Conservation (phyloP, 2,797 vertebrate genomes). For the Crax fasciolata region DNA sequence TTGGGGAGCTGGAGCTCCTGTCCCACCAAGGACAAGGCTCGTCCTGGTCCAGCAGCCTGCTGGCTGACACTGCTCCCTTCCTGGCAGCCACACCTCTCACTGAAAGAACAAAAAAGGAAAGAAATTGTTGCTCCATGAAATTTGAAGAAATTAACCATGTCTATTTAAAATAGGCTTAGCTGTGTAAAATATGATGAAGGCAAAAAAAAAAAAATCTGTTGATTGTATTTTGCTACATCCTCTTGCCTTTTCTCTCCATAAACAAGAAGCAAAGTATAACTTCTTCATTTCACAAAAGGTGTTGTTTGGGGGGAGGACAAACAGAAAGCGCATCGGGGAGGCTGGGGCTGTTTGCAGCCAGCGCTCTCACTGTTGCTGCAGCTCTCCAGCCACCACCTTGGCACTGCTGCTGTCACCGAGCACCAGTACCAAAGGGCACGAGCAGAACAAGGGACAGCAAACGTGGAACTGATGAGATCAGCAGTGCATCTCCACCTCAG, state of each 20-base stretch:
- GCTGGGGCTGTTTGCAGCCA: no score
- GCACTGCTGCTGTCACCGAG: background rate
- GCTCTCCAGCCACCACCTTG: background rate
- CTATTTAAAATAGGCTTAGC: background rate
- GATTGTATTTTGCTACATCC: background rate
- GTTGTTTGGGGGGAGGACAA: background rate
- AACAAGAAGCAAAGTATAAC: background rate
- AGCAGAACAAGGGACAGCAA: background rate
- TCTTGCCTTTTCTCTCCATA: background rate
- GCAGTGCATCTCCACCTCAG: accelerated
- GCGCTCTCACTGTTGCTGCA: background rate
- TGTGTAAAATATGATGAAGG: background rate
- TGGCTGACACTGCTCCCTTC: background rate
- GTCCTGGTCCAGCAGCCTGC: accelerated
- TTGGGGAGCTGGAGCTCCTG: background rate
- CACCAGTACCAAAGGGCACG: accelerated
- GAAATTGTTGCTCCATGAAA: background rate
- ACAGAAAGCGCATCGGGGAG: background rate
- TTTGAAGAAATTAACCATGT: background rate
- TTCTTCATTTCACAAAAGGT: background rate
- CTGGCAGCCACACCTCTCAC: background rate
- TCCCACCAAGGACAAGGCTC: background rate
- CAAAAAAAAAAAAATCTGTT: accelerated
- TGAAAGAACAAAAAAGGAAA: background rate
- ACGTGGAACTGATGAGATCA: background rate